Evolutionary conservation across 2,797 vertebrate genomes (phyloP).

Genomic region (Danio kyathit): DNA sequence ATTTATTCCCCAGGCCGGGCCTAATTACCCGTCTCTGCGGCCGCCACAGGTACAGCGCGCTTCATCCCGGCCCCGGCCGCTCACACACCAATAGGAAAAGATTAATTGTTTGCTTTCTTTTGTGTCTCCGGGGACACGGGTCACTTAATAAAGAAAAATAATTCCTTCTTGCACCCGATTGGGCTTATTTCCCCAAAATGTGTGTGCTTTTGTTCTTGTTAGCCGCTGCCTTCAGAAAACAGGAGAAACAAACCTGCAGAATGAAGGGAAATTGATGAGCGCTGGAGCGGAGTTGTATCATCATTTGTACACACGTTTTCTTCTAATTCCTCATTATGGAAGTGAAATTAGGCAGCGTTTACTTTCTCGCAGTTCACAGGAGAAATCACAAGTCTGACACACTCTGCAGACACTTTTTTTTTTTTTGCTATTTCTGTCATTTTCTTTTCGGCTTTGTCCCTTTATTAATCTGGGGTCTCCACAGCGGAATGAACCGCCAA

Average conservation of each 20-base stretch:
- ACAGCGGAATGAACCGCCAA: too few relatives aligned
- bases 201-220: constrained; percentile 78
- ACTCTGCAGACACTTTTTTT: too few relatives aligned
- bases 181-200: constrained; percentile 85
- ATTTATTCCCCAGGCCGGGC: constrained; percentile 84
- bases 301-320: constrained; percentile 86
- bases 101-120: constrained; percentile 98
- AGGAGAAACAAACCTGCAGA: constrained; percentile 21
- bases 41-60: constrained; percentile 85
- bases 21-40: constrained; percentile 84
- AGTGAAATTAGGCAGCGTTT: constrained; percentile 78
- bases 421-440: too few relatives aligned
- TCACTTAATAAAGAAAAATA: constrained; percentile 99
- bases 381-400: too few relatives aligned
- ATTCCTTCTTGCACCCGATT: constrained; percentile 88
- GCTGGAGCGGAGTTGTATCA: constrained; percentile 82
- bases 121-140: constrained; percentile 87
- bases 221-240: constrained; percentile 68
- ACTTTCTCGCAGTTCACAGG: too few relatives aligned
- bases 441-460: too few relatives aligned
- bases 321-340: constrained; percentile 90
- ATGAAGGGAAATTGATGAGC: constrained; percentile 76
- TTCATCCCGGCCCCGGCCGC: constrained; percentile 68
- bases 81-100: constrained; percentile 89
- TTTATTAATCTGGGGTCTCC: too few relatives aligned